These are phyloP conservation scores for Eudasyphora cyanicolor DNA, from an alignment of 2,888 invertebrate genomes.

Conservation along the genomic window DNA sequence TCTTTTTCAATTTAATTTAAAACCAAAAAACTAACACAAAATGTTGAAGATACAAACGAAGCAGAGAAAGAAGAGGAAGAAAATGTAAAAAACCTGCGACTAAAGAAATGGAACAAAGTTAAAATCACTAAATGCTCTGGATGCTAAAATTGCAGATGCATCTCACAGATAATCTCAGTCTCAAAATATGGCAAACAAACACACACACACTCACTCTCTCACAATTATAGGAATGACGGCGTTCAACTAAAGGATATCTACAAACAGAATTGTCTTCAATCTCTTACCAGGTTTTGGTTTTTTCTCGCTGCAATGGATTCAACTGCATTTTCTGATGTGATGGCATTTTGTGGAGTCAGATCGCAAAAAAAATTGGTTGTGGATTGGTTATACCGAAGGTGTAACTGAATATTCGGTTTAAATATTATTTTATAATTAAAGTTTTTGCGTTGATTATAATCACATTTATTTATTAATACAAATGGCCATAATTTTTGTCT, in stretches of 20 bases:
- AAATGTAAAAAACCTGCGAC: not conserved
- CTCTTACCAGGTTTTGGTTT: not conserved
- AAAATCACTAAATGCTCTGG: slow-evolving; percentile 57
- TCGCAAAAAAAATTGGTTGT: no score
- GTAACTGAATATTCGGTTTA: no score
- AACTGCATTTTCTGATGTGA: not conserved
- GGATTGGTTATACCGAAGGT: no score
- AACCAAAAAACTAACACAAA: slow-evolving; percentile 35
- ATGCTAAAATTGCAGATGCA: slow-evolving; percentile 56
- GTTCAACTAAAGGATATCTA: not conserved
- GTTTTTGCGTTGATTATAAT: no score
- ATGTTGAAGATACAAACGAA: slow-evolving; percentile 5
- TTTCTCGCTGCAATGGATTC: not conserved
- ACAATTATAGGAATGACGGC: not conserved
- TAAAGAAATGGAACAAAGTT: slow-evolving; percentile 30
- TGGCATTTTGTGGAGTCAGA: no score
- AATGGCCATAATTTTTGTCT: no score
- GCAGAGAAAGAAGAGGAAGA: not conserved
- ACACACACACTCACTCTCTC: not conserved
- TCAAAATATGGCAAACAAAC: not conserved
- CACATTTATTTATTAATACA: no score
- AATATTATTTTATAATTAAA: no score
- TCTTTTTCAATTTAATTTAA: slow-evolving; percentile 60
- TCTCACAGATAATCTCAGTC: slow-evolving; percentile 44
- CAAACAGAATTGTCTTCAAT: slow-evolving; percentile 18